Conservation (phyloP, 2,113 vertebrate genomes). For the Mionectes macconnelli region DNA sequence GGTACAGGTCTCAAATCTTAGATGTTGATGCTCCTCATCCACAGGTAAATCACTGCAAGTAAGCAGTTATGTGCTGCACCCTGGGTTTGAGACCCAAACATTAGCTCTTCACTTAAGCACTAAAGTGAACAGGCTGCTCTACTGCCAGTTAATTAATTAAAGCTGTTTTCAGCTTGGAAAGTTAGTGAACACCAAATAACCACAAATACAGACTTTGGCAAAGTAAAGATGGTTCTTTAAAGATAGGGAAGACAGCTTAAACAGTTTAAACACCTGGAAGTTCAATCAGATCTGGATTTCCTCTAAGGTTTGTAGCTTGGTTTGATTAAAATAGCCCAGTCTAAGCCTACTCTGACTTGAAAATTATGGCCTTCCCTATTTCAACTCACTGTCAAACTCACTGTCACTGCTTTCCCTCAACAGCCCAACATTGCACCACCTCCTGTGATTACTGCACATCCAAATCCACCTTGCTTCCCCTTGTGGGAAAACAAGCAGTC, state of each 20-base stretch:
- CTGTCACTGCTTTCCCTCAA: not conserved
- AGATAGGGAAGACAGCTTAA: not conserved
- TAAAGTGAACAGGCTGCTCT: not conserved
- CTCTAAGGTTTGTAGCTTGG: not conserved
- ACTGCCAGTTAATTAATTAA: not conserved
- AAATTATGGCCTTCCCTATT: not conserved
- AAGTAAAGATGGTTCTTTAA: not conserved
- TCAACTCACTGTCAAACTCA: not conserved
- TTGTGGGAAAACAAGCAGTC: not conserved
- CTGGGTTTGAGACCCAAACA: not conserved
- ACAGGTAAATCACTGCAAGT: not conserved
- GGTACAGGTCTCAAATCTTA: not conserved
- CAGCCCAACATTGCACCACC: not conserved
- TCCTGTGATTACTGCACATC: not conserved
- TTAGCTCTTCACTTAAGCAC: not conserved
- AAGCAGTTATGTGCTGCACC: not conserved
- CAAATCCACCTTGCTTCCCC: not conserved
- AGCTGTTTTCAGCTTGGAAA: not conserved
- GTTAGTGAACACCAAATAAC: not conserved
- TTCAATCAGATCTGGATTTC: not conserved
- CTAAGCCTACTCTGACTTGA: not conserved
- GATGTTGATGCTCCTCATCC: not conserved
- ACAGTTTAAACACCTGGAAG: conserved; percentile 14
- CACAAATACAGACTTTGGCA: not conserved
- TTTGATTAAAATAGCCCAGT: not conserved